Conservation (phyloP, 2,797 vertebrate species). For the Acrossocheilus wenchowensis region DNA sequence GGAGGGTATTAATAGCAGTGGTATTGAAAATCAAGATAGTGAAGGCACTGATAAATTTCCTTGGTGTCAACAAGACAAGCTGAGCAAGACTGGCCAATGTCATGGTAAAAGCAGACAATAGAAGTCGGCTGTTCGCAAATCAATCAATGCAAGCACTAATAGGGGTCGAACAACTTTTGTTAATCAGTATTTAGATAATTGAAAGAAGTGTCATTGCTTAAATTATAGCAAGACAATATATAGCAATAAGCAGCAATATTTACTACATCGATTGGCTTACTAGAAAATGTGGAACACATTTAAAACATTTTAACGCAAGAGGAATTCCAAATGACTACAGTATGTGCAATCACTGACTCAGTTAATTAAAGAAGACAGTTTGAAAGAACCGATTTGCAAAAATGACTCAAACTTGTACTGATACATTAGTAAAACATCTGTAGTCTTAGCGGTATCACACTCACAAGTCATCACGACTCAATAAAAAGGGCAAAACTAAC, state of each 20-base stretch:
- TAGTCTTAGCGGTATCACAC: background rate
- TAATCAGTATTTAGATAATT: too few relatives aligned
- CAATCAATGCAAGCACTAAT: too few relatives aligned
- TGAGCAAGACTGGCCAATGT: background rate
- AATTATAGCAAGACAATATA: too few relatives aligned
- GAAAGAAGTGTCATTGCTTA: too few relatives aligned
- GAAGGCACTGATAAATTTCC: constrained; percentile 44
- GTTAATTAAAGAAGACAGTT: background rate
- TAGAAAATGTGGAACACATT: too few relatives aligned
- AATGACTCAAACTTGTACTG: background rate
- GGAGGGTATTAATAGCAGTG: constrained; percentile 68
- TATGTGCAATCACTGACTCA: background rate
- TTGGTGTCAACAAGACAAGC: constrained; percentile 32
- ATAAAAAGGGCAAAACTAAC: too few relatives aligned
- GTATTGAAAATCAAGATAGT: constrained; percentile 43
- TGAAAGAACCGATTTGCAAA: background rate
- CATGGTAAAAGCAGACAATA: background rate
- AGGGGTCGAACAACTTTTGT: too few relatives aligned
- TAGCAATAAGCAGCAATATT: too few relatives aligned
- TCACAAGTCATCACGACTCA: background rate
- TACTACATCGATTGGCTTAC: too few relatives aligned
- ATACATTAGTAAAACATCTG: too few relatives aligned
- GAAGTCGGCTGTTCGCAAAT: background rate
- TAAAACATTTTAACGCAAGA: background rate
- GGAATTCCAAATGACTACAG: too few relatives aligned